Base-by-base conservation (phyloP, 1,140 invertebrate species). In the Nasonia longicornis region DNA sequence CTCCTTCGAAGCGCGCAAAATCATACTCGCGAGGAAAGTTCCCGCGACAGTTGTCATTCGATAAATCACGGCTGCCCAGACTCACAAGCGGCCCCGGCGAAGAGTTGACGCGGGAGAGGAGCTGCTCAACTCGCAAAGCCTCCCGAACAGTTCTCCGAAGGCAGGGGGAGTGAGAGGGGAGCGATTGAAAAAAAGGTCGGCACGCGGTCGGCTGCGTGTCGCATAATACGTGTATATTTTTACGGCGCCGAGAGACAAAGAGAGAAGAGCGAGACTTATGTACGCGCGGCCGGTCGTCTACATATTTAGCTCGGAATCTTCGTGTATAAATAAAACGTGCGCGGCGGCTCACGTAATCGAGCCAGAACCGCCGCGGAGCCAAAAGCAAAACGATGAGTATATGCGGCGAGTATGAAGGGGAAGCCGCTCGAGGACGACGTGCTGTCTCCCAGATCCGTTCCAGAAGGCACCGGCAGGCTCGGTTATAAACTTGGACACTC, bases 271-370 rank as follows among this genome's bases (percentile, higher is more conserved):
- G 45, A 48, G 45, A 14, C 45, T 48, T 22, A 63, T 14, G 0
- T 26, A 69, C 22, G 7, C 67, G 26, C 67, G 26, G 12, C n/a
- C 67, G 67, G 35, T 29, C 31, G 52, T 26, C 66, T 72, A 82
- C 80, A 73, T 73, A 82, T 82, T 82, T 82, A 82, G 80, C 73
- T 71, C 75, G 75, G 73, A 82, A 77, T 77, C 52, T 77, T 71
- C 70, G 69, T 63, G 66, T 82, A 82, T 82, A 82, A 82, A 82
- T 82, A 82, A 82, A 76, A 70, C 73, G 29, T 76, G 63, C 35
- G 16, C 58, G 20, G 31, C 48, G 48, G 73, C 72, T 72, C 80
- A 81, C 80, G 80, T 81, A 81, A 81, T 58, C 73, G 58, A 35
- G 73, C 20, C 16, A 7, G 26, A n/a, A 7, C 10, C 64, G 22